These are phyloP conservation scores for Cyprinodon brontotheroides DNA, from an alignment of 2,113 vertebrate genomes.

Conservation along the genomic window DNA sequence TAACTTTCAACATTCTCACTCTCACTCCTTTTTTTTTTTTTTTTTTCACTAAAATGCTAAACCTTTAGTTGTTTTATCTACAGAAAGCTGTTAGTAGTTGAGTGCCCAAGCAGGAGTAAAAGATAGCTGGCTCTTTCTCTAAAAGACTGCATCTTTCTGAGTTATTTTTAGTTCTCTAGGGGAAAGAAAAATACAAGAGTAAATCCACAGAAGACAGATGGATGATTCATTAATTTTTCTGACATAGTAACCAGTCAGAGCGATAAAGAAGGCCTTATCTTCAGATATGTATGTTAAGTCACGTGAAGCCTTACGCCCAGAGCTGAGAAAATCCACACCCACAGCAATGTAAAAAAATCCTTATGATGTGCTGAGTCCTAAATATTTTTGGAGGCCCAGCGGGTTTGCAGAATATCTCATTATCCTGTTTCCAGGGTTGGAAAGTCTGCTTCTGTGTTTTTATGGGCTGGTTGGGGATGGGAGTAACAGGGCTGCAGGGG, in stretches of 20 bases:
- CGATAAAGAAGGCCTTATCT: constrained; percentile 1
- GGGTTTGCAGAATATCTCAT: neutral
- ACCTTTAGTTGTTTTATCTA: too few relatives aligned
- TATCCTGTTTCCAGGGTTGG: neutral
- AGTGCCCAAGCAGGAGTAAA: neutral
- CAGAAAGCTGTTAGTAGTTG: neutral
- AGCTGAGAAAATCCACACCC: neutral
- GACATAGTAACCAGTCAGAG: neutral
- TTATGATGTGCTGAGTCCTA: neutral
- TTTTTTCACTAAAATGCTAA: neutral
- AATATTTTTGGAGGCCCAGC: neutral
- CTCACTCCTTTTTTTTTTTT: neutral
- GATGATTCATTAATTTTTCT: neutral
- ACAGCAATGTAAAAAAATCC: neutral
- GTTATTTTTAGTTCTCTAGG: too few relatives aligned
- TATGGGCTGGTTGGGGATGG: too few relatives aligned
- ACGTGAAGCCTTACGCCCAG: neutral
- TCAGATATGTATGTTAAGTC: neutral
- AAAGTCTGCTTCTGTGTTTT: neutral
- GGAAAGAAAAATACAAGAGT: neutral
- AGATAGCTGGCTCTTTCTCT: neutral
- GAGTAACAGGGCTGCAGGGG: neutral
- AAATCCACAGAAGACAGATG: neutral
- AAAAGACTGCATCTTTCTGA: neutral
- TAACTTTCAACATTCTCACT: neutral